phyloP scores from a whole-genome alignment of 2,113 vertebrate species.

The Cisticola juncidis region DNA sequence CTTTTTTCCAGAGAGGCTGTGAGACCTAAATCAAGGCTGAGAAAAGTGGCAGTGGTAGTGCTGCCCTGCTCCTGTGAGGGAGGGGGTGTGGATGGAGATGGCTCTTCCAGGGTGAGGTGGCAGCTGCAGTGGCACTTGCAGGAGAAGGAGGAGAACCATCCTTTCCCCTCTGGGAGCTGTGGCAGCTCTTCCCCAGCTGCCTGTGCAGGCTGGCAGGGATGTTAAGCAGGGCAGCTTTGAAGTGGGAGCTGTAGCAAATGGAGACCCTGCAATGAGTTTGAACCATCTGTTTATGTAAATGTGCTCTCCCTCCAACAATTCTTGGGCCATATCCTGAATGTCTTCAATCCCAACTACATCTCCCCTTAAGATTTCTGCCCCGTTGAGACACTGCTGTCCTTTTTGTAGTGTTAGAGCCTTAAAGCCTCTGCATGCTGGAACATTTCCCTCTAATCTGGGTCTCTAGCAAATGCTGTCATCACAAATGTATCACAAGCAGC shows the following conservation, averaged over 20 bases:
- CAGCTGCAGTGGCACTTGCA: neutral
- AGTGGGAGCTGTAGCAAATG: neutral
- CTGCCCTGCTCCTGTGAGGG: neutral
- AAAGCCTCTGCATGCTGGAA: conserved; percentile 62
- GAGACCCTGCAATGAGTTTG: neutral
- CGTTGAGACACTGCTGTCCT: neutral
- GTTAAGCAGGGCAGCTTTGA: neutral
- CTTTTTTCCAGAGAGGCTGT: neutral
- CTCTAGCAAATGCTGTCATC: conserved; percentile 65
- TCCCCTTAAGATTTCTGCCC: conserved; percentile 29
- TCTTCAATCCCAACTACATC: neutral
- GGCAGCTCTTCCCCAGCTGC: neutral
- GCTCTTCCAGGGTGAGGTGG: rapidly evolving
- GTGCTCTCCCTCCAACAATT: neutral
- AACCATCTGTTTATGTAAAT: neutral
- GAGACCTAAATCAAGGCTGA: neutral
- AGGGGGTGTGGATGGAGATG: neutral
- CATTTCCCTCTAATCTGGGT: conserved; percentile 49
- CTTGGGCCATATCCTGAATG: neutral
- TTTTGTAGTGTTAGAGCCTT: conserved; percentile 24
- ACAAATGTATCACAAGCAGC: conserved; percentile 52
- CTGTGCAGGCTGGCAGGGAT: neutral
- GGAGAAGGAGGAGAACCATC: neutral
- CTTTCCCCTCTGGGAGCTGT: neutral
- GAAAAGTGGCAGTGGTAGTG: rapidly evolving